Evolutionary conservation across 2,113 vertebrate species (phyloP), one percentile per base, ranked within the genome.

Genomic region (Misgurnus anguillicaudatus): DNA sequence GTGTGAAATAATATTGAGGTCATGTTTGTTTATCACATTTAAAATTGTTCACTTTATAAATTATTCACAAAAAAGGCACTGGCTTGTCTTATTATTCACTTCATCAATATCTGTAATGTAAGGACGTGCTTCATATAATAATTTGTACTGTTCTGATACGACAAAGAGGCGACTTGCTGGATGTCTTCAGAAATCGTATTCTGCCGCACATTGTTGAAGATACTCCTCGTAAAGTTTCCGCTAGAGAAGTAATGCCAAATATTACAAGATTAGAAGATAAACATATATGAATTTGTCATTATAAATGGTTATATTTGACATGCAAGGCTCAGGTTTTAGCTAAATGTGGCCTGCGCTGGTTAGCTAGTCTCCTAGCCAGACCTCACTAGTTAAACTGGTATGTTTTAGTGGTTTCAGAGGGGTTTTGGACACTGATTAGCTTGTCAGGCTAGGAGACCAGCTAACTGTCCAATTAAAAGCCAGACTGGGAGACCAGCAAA

Each of bases 201-300:
- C 93, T 31, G 90, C 87, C 17, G 92, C 91, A 81, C 93, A 93
- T 85, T 93, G 90, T 76, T 90, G 88, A 42, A 94, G 91, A 79
- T 92, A 93, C 85, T 91, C 92, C 24, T 92, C 90, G 45, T 94
- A 94, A 41, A 94, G 75, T 76, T 89, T 89, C 41, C 41, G 87
- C 93, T 94, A 90, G 55, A 14, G 41, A 36, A 38, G 39, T 39
- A 61, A 19, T 58, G 70, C 36, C 16, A 58, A 16, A 58, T 58
- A 57, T 24, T 16, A 24, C 62, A 38, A 47, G 57, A 65, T 82
- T 38, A 17, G 3, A 36, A 63, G n/a, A 66, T 17, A 68, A 13
- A 45, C 24, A 38, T 55, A 36, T 38, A 13, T 36, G 21, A 6
- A 31, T 24, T 2, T 3, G 17, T 68, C 45, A 21, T 51, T 68